phyloP scores from a whole-genome alignment of 2,888 invertebrate genomes.

The Chaitophorus viminalis region DNA sequence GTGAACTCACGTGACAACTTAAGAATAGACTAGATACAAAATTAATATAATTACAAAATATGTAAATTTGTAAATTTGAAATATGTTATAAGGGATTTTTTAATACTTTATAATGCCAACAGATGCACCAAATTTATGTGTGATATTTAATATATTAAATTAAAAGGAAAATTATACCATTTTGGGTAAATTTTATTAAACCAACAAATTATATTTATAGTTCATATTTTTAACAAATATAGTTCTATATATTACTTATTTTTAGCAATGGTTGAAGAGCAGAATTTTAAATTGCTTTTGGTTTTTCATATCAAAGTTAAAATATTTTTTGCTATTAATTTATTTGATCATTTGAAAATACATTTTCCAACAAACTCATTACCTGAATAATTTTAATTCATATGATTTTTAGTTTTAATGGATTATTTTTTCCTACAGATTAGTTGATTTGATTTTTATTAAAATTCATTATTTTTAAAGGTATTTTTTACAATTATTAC shows the following conservation, averaged over 20 bases:
- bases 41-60: constrained; percentile 37
- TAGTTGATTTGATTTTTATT: not conserved
- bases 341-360: not conserved
- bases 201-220: constrained; percentile 17
- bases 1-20: constrained; percentile 68
- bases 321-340: not conserved
- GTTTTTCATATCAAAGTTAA: not conserved
- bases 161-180: constrained; percentile 30
- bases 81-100: constrained; percentile 41
- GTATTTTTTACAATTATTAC: not conserved
- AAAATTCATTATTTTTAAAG: not conserved
- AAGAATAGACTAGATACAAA: constrained; percentile 49
- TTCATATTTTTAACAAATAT: constrained; percentile 34
- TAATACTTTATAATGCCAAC: constrained; percentile 23
- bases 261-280: not conserved
- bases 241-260: not conserved
- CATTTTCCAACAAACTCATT: not conserved
- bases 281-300: not conserved
- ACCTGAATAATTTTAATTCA: not conserved
- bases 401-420: not conserved
- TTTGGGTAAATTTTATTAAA: constrained; percentile 47
- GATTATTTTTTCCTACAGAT: not conserved
- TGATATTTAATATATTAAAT: constrained; percentile 50
- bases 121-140: constrained; percentile 54
- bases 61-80: constrained; percentile 48